A percentile compares a stretch with the other conserved stretches of the same genome.
phyloP scores from a whole-genome alignment of 2,888 invertebrate species.

The Ommatoiulus sabulosus region DNA sequence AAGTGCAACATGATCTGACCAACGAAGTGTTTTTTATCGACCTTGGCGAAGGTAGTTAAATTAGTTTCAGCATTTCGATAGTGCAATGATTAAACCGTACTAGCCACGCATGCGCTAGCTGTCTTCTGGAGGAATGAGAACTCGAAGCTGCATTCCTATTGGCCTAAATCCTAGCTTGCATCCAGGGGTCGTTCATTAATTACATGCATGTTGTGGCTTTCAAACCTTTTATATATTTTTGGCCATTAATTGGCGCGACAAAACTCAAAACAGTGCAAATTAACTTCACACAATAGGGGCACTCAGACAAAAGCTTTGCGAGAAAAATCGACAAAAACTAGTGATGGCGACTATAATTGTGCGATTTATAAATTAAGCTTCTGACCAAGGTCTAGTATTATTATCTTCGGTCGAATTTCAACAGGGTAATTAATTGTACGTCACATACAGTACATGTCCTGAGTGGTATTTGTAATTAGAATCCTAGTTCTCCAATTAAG shows the following conservation, averaged over 20 bases:
- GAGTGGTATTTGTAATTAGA: no score
- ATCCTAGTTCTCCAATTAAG: no score
- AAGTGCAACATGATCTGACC: constrained; percentile 33
- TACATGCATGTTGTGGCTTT: not conserved
- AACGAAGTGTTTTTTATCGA: constrained; percentile 42
- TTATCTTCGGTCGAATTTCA: no score
- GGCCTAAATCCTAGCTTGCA: not conserved
- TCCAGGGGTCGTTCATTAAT: not conserved
- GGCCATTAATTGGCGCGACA: no score
- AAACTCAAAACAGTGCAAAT: no score
- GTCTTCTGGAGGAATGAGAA: not conserved
- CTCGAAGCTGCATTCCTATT: not conserved
- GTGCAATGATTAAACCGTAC: not conserved
- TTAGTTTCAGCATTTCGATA: not conserved
- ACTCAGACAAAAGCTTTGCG: no score
- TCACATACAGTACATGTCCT: not conserved
- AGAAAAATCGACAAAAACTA: not conserved
- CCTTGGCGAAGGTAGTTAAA: constrained; percentile 45
- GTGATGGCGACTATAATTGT: not conserved
- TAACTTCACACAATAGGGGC: no score
- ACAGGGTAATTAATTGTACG: not conserved
- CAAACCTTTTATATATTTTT: no score
- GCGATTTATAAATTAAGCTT: not conserved
- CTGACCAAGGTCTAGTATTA: no score
- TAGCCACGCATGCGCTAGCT: no score